phyloP scores from a whole-genome alignment of 92 coral and sea anemone genomes.

The Epizoanthus ramosus region DNA sequence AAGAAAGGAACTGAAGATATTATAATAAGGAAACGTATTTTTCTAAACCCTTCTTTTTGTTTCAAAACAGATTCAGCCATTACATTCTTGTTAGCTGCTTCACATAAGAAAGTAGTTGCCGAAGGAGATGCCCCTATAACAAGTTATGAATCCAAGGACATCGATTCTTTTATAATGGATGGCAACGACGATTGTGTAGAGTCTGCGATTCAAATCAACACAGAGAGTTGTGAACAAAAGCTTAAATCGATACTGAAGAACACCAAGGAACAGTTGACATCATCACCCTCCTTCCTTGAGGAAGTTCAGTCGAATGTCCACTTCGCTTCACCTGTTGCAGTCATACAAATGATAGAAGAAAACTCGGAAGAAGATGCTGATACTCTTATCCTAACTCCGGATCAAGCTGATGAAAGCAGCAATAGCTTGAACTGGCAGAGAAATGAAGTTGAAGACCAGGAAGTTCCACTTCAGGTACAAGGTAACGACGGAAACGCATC shows the following conservation, averaged over 20 bases:
- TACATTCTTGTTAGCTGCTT: conserved; percentile 7
- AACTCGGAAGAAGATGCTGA: conserved; percentile 28
- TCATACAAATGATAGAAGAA: conserved; percentile 11
- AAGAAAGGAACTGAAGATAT: no score
- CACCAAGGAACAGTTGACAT: background rate
- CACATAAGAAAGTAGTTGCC: conserved; percentile 4
- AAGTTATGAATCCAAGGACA: background rate
- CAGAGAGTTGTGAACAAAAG: background rate
- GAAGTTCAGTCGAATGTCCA: background rate
- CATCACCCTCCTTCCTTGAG: background rate
- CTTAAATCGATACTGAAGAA: conserved; percentile 25
- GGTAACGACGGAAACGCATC: background rate
- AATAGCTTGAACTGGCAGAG: background rate
- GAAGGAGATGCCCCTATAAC: background rate
- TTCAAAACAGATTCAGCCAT: background rate
- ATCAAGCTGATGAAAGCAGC: background rate
- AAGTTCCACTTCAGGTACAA: conserved; percentile 21
- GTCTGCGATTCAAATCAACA: background rate
- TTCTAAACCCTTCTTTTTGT: background rate
- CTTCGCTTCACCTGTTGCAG: conserved; percentile 26
- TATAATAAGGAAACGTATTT: background rate
- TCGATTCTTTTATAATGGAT: background rate
- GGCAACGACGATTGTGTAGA: background rate
- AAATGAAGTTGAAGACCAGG: conserved; percentile 14
- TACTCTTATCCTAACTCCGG: conserved; percentile 36